A percentile compares a stretch with the other conserved stretches of the same genome.
These are phyloP conservation scores for Torymus auratus DNA, from an alignment of 2,888 invertebrate species.

Conservation along the genomic window DNA sequence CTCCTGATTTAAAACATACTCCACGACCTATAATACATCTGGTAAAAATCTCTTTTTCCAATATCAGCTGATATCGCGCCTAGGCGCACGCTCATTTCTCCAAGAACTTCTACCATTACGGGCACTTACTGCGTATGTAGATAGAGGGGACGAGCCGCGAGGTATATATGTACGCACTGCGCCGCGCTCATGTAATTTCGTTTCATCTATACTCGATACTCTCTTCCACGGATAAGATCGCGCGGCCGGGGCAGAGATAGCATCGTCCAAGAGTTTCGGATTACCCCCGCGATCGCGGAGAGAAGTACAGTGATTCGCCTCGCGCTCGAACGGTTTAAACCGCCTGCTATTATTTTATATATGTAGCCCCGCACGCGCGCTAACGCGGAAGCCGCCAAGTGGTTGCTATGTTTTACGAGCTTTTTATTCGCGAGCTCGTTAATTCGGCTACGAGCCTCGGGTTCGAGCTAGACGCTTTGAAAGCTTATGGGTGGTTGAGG, in stretches of 20 bases:
- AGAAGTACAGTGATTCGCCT: constrained; percentile 38
- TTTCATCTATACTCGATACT: neutral
- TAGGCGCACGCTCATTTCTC: too few relatives aligned
- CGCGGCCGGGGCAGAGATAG: constrained; percentile 3
- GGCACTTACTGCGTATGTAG: too few relatives aligned
- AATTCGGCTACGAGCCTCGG: neutral
- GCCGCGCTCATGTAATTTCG: neutral
- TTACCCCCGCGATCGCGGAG: constrained; percentile 22
- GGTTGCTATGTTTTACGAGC: neutral
- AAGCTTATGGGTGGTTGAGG: neutral
- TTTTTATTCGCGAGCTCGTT: neutral
- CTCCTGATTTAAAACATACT: too few relatives aligned
- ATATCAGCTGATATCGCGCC: too few relatives aligned
- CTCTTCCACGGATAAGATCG: constrained; percentile 12
- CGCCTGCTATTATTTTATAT: constrained; percentile 10
- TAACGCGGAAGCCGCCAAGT: constrained; percentile 29
- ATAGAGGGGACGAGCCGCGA: neutral
- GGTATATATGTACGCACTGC: neutral
- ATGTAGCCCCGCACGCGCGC: neutral
- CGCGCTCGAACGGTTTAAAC: constrained; percentile 6
- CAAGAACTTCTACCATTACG: too few relatives aligned
- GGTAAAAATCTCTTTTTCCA: too few relatives aligned
- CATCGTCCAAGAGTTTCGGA: constrained; percentile 43
- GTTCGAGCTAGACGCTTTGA: neutral
- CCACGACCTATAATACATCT: too few relatives aligned